phyloP scores from a whole-genome alignment of 2,888 invertebrate species.

The Chymomyza fuscimana region DNA sequence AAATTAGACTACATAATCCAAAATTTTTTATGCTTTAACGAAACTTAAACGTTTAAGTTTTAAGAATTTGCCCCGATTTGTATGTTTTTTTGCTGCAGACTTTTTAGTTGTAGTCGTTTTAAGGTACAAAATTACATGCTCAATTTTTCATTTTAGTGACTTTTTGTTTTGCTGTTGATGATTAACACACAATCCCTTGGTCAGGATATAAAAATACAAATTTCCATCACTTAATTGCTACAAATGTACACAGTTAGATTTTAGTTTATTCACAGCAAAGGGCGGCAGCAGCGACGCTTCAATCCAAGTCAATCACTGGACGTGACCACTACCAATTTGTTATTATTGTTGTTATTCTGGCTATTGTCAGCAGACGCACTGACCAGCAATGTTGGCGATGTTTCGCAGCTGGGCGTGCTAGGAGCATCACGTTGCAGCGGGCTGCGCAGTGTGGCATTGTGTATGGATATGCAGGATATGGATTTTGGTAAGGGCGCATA shows the following conservation, averaged over 20 bases:
- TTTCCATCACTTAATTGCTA: constrained; percentile 42
- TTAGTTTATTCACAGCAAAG: constrained; percentile 57
- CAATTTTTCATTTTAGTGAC: constrained; percentile 11
- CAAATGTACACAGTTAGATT: constrained; percentile 34
- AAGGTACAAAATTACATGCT: constrained; percentile 44
- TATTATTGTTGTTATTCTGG: constrained; percentile 33
- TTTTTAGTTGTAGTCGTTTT: constrained; percentile 13
- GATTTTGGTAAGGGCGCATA: constrained; percentile 74
- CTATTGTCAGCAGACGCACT: constrained; percentile 18
- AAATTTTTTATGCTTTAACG: neutral
- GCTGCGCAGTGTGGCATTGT: constrained; percentile 47
- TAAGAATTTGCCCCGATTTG: constrained; percentile 17
- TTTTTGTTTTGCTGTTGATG: constrained; percentile 1
- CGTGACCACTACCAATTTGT: constrained; percentile 41
- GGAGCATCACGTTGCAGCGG: constrained; percentile 54
- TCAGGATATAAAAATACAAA: constrained; percentile 41
- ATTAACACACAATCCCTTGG: constrained; percentile 19
- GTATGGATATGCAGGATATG: constrained; percentile 75
- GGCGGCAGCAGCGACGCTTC: constrained; percentile 36
- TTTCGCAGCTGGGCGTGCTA: constrained; percentile 58
- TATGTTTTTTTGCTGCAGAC: constrained; percentile 21
- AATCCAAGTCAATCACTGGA: constrained; percentile 53
- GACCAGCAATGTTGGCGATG: constrained; percentile 27
- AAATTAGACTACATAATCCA: constrained; percentile 7
- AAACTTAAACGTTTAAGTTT: neutral